Conservation (phyloP, 2,113 vertebrate species). For the Chunga burmeisteri region DNA sequence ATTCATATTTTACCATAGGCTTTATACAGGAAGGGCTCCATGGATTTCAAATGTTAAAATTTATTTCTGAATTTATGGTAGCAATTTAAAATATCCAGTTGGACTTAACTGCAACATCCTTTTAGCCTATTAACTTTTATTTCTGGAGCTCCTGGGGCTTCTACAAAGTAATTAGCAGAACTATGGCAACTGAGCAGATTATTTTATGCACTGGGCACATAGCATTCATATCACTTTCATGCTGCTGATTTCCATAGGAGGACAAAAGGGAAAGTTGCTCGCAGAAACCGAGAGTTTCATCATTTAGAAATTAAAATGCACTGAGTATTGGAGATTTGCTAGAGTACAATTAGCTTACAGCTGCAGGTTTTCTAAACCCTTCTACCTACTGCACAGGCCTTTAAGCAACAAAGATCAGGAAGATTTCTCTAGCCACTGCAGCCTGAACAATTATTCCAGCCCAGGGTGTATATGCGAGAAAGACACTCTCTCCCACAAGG, state of each 20-base stretch:
- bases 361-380: neutral
- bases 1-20: neutral
- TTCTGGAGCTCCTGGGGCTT: conserved; percentile 38
- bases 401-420: neutral
- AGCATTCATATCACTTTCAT: neutral
- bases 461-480: neutral
- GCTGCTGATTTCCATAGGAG: conserved; percentile 13
- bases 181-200: conserved; percentile 32
- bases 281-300: neutral
- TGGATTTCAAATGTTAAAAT: neutral
- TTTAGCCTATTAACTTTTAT: conserved; percentile 57
- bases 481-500: neutral
- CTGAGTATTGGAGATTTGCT: neutral
- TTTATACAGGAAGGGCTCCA: neutral
- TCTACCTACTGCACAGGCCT: neutral
- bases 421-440: neutral
- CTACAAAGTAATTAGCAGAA: conserved; percentile 56
- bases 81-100: conserved; percentile 54
- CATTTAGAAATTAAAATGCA: neutral
- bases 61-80: conserved; percentile 44
- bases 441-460: neutral
- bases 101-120: conserved; percentile 38
- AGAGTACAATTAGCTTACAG: neutral
- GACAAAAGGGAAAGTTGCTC: neutral
- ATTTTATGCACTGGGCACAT: conserved; percentile 10